Evolutionary conservation across 2,888 invertebrate genomes (phyloP).

Genomic region (Tiliacea aurago): DNA sequence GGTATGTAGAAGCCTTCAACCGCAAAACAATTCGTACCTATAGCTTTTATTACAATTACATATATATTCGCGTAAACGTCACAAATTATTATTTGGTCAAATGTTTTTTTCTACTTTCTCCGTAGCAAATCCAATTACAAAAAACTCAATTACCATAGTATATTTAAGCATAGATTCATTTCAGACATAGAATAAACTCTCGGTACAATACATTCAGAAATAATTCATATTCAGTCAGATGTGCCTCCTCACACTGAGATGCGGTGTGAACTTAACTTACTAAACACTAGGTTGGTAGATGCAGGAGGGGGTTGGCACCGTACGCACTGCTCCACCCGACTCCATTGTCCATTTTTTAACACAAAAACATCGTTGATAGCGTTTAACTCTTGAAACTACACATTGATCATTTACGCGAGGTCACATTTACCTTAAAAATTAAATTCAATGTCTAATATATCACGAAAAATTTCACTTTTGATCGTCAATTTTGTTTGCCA

Average conservation of each 20-base stretch:
- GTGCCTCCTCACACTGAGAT: constrained; percentile 67
- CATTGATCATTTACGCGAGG: constrained; percentile 73
- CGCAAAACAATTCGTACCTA: constrained; percentile 22
- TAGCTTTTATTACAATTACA: constrained; percentile 14
- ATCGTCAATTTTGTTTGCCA: constrained; percentile 73
- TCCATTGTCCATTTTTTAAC: constrained; percentile 44
- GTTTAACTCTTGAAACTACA: constrained; percentile 54
- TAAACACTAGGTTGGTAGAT: constrained; percentile 61
- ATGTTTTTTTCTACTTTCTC: constrained; percentile 33
- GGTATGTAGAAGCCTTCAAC: no score
- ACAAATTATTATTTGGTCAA: constrained; percentile 59
- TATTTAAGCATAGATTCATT: constrained; percentile 64
- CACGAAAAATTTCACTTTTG: constrained; percentile 76
- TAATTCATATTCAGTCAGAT: constrained; percentile 71
- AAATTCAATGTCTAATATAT: constrained; percentile 69
- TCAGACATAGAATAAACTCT: constrained; percentile 63
- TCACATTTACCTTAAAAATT: constrained; percentile 70
- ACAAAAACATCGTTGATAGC: constrained; percentile 37
- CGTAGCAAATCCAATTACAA: constrained; percentile 58
- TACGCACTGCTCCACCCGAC: constrained; percentile 26
- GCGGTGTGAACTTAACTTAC: constrained; percentile 61
- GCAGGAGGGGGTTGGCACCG: constrained; percentile 47
- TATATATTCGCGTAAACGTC: constrained; percentile 22
- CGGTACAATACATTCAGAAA: constrained; percentile 66
- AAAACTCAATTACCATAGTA: constrained; percentile 52